A percentile compares a stretch with the other conserved stretches of the same genome.
Conservation (phyloP, 2,888 invertebrate species). For the Rhimphoctona megacephalus region DNA sequence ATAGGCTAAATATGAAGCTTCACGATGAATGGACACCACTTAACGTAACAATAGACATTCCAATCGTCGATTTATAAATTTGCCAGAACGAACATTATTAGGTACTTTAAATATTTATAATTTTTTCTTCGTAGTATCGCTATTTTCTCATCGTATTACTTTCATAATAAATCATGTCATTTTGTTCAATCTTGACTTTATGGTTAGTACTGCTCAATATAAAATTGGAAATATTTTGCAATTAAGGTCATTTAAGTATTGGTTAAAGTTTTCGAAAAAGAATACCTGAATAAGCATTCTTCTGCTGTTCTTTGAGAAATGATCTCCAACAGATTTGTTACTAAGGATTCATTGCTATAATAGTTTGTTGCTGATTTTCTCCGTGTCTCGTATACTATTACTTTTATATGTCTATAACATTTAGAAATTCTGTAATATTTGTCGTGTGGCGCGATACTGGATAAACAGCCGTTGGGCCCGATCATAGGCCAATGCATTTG, state of each 20-base stretch:
- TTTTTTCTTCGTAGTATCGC: background rate
- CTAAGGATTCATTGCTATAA: too few relatives aligned
- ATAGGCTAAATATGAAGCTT: slow-evolving; percentile 68
- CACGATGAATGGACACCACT: slow-evolving; percentile 21
- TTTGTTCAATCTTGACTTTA: background rate
- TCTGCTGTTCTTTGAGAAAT: too few relatives aligned
- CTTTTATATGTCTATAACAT: too few relatives aligned
- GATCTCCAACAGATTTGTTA: too few relatives aligned
- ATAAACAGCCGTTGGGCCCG: too few relatives aligned
- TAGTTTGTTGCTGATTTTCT: too few relatives aligned
- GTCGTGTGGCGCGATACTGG: too few relatives aligned
- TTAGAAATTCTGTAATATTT: too few relatives aligned
- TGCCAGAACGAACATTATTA: background rate
- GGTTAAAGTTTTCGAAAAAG: too few relatives aligned
- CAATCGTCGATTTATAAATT: slow-evolving; percentile 18
- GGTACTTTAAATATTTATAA: background rate
- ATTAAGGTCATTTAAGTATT: background rate
- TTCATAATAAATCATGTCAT: background rate
- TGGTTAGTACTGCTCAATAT: background rate
- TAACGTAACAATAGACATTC: background rate
- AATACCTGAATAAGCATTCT: too few relatives aligned
- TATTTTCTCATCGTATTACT: background rate
- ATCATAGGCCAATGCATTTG: too few relatives aligned
- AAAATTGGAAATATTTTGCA: background rate
- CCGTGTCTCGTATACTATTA: too few relatives aligned